Percentiles rank a stretch among this genome's conserved stretches.
These are phyloP conservation scores for Delphinus delphis DNA, from an alignment of 2,113 vertebrate genomes.

Conservation along the genomic window DNA sequence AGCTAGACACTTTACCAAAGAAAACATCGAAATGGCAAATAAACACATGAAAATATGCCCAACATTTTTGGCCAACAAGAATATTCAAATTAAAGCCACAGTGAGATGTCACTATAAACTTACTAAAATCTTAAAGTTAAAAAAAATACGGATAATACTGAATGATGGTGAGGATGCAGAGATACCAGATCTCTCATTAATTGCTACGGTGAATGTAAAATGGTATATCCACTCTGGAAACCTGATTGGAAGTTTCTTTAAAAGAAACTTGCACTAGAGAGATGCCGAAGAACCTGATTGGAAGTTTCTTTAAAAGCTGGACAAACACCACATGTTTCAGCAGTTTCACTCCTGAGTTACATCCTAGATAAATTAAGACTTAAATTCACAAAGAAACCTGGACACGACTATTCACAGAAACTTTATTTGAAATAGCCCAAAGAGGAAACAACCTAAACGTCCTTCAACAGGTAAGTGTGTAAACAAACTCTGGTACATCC, in stretches of 20 bases:
- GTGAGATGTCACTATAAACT: background rate
- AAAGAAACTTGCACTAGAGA: background rate
- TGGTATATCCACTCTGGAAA: background rate
- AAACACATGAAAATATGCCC: background rate
- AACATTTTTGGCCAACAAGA: background rate
- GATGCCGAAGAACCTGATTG: background rate
- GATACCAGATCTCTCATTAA: background rate
- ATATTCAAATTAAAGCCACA: background rate
- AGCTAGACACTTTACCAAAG: background rate
- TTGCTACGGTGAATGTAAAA: background rate
- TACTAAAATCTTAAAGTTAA: background rate
- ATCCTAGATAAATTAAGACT: background rate
- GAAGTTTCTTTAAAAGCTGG: background rate
- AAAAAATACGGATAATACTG: background rate
- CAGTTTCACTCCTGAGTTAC: background rate
- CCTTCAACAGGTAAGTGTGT: background rate
- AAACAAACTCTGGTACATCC: background rate
- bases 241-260: background rate
- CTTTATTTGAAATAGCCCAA: background rate
- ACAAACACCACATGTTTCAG: background rate
- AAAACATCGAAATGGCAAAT: background rate
- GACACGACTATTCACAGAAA: too few species aligned
- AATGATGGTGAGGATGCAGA: background rate
- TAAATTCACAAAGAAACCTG: background rate
- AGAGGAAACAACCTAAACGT: background rate